Evolutionary conservation across 1,140 invertebrate species (phyloP).

Genomic region (Vanessa atalanta): DNA sequence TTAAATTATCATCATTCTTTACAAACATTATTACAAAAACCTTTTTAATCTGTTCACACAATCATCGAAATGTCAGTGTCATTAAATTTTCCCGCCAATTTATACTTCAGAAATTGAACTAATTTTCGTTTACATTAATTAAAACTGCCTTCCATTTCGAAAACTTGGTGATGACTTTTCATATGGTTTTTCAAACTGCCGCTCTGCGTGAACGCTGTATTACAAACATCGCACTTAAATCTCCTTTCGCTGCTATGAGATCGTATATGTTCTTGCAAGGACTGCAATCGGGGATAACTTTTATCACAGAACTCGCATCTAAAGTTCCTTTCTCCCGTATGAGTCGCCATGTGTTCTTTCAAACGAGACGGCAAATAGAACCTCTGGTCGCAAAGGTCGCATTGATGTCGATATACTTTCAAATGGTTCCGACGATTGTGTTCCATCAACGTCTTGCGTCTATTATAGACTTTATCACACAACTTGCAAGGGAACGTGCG

Average conservation of each 20-base stretch:
- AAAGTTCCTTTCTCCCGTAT: constrained; percentile 69
- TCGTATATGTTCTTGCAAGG: constrained; percentile 63
- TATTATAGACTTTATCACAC: constrained; percentile 71
- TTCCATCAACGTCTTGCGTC: constrained; percentile 70
- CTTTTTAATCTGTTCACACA: too few species aligned
- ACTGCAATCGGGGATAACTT: constrained; percentile 65
- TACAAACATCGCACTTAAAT: constrained; percentile 66
- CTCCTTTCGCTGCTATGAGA: constrained; percentile 56
- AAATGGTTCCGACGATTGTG: constrained; percentile 67
- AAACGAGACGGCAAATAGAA: constrained; percentile 68
- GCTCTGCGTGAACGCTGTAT: constrained; percentile 55
- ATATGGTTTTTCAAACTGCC: constrained; percentile 61
- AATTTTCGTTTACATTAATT: constrained; percentile 4
- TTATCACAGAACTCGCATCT: constrained; percentile 70
- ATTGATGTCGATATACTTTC: constrained; percentile 67
- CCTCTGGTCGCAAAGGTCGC: constrained; percentile 66
- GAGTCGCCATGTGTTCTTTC: constrained; percentile 72
- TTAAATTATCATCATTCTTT: not conserved
- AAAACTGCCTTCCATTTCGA: constrained; percentile 30
- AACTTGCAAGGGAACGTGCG: constrained; percentile 67
- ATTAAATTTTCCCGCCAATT: not conserved
- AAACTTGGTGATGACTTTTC: constrained; percentile 59
- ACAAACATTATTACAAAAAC: not conserved
- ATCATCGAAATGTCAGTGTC: too few species aligned
- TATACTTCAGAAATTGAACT: not conserved